Percentiles rank a stretch among this genome's conserved stretches.
Evolutionary conservation across 2,888 invertebrate genomes (phyloP).

Genomic region (Scelioninae gen. 2): DNA sequence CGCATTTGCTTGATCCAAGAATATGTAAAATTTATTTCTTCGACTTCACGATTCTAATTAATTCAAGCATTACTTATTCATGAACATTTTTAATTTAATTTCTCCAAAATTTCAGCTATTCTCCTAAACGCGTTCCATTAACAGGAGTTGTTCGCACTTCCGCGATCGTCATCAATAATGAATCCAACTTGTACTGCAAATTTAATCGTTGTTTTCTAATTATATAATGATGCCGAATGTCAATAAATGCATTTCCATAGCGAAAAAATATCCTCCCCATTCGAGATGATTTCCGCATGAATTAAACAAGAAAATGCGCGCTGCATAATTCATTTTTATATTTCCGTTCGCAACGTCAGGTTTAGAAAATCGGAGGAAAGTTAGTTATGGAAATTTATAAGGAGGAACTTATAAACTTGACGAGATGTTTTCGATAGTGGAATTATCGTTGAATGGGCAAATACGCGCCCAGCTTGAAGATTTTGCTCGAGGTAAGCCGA

Average conservation of each 20-base stretch:
- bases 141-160: constrained; percentile 53
- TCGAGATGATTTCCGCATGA: background rate
- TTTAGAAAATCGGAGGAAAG: constrained; percentile 37
- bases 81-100: constrained; percentile 45
- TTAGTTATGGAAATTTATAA: constrained; percentile 37
- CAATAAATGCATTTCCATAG: constrained; percentile 21
- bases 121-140: constrained; percentile 55
- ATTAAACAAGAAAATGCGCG: background rate
- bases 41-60: constrained; percentile 31
- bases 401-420: constrained; percentile 44
- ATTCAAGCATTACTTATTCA: constrained; percentile 41
- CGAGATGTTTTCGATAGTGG: constrained; percentile 52
- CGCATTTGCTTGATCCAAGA: too few species aligned
- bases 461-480: constrained; percentile 32
- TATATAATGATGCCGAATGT: constrained; percentile 34
- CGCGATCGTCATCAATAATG: constrained; percentile 46
- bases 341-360: constrained; percentile 2
- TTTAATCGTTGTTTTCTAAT: constrained; percentile 53
- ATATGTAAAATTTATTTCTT: constrained; percentile 28
- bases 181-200: constrained; percentile 33
- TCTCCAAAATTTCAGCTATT: constrained; percentile 44
- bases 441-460: constrained; percentile 45
- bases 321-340: background rate
- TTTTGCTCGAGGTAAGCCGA: constrained; percentile 63
- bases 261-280: background rate